Evolutionary conservation across 2,888 invertebrate species (phyloP).

Genomic region (Eristalis arbustorum): DNA sequence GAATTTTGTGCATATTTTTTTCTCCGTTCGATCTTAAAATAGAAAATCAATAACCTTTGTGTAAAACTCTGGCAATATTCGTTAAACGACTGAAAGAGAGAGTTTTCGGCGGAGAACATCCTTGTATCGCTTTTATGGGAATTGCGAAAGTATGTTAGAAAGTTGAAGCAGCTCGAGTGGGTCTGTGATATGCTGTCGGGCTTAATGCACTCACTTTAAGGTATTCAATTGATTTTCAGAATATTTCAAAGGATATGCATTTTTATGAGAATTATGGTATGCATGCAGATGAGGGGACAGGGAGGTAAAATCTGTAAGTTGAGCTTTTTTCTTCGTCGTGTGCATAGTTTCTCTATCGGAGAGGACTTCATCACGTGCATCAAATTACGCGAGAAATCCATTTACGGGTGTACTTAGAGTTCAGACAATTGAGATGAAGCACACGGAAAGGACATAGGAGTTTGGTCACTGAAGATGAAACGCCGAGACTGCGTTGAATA

Average conservation of each 20-base stretch:
- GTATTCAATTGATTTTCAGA: background rate
- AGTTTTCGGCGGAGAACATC: background rate
- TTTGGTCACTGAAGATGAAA: too few species aligned
- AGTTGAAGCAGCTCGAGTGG: too few species aligned
- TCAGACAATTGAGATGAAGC: background rate
- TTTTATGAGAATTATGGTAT: background rate
- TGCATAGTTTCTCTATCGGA: background rate
- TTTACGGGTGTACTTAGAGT: background rate
- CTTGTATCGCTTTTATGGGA: background rate
- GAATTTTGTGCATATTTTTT: background rate
- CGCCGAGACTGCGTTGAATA: too few species aligned
- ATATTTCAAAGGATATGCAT: background rate
- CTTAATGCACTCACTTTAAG: background rate
- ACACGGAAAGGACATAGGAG: too few species aligned
- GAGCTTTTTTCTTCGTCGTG: background rate
- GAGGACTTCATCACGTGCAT: background rate
- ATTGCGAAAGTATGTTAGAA: background rate
- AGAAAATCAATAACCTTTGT: background rate
- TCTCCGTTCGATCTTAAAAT: background rate
- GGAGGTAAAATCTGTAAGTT: background rate
- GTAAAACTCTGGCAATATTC: background rate
- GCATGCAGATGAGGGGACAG: background rate
- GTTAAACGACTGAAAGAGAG: background rate
- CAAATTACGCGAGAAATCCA: background rate
- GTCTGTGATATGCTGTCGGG: background rate